These are phyloP conservation scores for Agrilus cyanescens DNA, from an alignment of 2,888 invertebrate species.

Conservation along the genomic window DNA sequence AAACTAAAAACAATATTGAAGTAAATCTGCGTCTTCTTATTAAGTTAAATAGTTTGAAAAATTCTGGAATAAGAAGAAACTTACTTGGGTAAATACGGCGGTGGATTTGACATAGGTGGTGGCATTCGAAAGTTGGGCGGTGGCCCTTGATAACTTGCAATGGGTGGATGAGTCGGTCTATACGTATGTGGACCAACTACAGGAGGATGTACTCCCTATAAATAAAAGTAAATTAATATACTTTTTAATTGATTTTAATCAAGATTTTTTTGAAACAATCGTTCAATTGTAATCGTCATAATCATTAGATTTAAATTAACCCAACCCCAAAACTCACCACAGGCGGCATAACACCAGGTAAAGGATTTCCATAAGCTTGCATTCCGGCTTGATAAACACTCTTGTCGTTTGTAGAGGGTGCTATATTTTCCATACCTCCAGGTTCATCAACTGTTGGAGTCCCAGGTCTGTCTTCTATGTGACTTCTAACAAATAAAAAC, in stretches of 20 bases:
- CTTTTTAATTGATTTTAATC: neutral
- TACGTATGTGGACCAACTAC: constrained; percentile 14
- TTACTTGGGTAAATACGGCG: constrained; percentile 31
- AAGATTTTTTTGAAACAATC: no score
- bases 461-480: constrained; percentile 50
- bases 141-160: constrained; percentile 22
- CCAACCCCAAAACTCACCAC: no score
- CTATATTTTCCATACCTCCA: constrained; percentile 17
- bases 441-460: constrained; percentile 61
- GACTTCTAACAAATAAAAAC: constrained; percentile 8
- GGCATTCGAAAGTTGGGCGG: constrained; percentile 33
- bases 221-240: no score
- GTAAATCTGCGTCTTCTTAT: no score
- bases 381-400: constrained; percentile 15
- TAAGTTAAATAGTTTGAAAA: no score
- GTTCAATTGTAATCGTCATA: no score
- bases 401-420: constrained; percentile 6
- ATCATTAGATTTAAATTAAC: no score
- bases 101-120: constrained; percentile 27
- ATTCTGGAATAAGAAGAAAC: constrained; percentile 3
- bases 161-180: constrained; percentile 6
- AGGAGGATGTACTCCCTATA: constrained; percentile 27
- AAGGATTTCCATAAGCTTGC: constrained; percentile 17
- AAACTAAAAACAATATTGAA: neutral
- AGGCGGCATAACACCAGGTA: constrained; percentile 23